These are phyloP conservation scores for Zaprionus taronus DNA, from an alignment of 1,140 invertebrate genomes.

Conservation along the genomic window DNA sequence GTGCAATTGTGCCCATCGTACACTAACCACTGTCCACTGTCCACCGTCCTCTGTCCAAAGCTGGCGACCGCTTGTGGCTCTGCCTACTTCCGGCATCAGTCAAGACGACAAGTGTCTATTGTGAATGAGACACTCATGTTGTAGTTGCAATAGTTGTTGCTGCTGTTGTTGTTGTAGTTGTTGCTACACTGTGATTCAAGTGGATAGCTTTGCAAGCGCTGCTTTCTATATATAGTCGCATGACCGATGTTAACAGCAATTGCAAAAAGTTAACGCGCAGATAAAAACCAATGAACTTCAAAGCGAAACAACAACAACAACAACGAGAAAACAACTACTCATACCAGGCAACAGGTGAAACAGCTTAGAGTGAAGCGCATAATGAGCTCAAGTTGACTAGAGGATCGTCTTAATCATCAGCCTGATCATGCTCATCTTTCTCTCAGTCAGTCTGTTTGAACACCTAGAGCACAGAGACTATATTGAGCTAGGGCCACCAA, in stretches of 20 bases:
- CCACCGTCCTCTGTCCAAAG: conserved; percentile 24
- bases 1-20: conserved; percentile 2
- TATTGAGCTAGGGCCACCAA: too few species aligned
- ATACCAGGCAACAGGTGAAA: conserved; percentile 1
- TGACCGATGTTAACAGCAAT: conserved; percentile 54
- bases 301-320: conserved; percentile 26
- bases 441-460: too few species aligned
- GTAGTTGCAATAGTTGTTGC: neutral
- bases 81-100: conserved; percentile 63
- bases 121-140: neutral
- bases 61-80: conserved; percentile 37
- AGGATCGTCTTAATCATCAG: neutral
- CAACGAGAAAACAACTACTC: conserved; percentile 8
- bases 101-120: conserved; percentile 11
- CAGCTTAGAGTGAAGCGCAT: conserved; percentile 24
- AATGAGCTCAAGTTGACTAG: conserved; percentile 1
- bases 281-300: conserved; percentile 48
- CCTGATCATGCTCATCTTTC: neutral
- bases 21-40: conserved; percentile 8
- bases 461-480: too few species aligned
- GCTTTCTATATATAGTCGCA: conserved; percentile 68
- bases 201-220: conserved; percentile 17
- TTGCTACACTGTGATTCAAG: conserved; percentile 55
- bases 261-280: conserved; percentile 33
- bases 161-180: neutral